These are phyloP conservation scores for Idaea dimidiata DNA, from an alignment of 2,888 invertebrate species.

Conservation along the genomic window DNA sequence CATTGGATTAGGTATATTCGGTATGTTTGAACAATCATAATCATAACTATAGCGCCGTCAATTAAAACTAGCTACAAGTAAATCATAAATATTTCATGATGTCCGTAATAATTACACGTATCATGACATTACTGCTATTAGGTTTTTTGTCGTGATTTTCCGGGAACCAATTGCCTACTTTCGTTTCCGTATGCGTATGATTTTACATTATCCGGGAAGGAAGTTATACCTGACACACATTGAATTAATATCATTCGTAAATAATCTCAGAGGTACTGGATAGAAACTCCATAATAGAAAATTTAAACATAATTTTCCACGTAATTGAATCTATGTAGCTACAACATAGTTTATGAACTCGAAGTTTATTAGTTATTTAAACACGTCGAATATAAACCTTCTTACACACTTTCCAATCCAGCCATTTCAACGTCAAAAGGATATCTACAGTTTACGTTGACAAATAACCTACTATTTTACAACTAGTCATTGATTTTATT, in stretches of 20 bases:
- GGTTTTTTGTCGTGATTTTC: constrained; percentile 15
- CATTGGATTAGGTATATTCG: neutral
- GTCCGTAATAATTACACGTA: neutral
- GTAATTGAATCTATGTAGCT: neutral
- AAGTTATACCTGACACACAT: constrained; percentile 11
- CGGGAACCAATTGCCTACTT: constrained; percentile 26
- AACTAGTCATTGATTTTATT: neutral
- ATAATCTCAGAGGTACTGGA: constrained; percentile 19
- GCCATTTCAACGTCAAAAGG: neutral
- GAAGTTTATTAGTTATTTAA: neutral
- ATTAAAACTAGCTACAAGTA: neutral
- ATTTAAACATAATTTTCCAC: neutral
- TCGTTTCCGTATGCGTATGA: constrained; percentile 40
- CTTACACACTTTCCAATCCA: neutral
- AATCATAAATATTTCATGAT: neutral
- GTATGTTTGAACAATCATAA: neutral
- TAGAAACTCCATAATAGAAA: too few relatives aligned
- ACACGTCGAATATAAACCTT: neutral
- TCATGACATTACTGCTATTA: neutral
- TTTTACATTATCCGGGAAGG: constrained; percentile 42
- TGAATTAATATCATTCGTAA: neutral
- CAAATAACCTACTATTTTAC: neutral
- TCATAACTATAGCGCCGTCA: neutral
- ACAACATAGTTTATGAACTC: neutral
- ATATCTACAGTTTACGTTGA: neutral